Conservation (phyloP, 2,888 invertebrate genomes). For the Eupeodes luniger region DNA sequence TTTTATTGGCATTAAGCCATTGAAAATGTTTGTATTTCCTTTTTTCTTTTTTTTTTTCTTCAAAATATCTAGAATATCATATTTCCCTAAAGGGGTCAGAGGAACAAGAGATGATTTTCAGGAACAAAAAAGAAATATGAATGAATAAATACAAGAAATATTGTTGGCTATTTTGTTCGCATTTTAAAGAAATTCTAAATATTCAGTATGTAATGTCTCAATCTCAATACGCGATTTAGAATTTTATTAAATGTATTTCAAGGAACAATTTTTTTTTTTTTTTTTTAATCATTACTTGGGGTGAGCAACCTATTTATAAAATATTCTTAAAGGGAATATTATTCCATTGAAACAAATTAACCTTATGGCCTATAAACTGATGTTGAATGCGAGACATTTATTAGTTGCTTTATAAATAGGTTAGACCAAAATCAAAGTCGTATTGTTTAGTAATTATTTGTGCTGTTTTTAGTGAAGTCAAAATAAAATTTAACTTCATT, state of each 20-base stretch:
- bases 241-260: too few species aligned
- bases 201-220: conserved; percentile 7
- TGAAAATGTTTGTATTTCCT: conserved; percentile 49
- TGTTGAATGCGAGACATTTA: too few species aligned
- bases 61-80: conserved; percentile 54
- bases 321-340: too few species aligned
- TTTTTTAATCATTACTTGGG: background rate
- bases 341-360: too few species aligned
- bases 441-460: too few species aligned
- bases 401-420: too few species aligned
- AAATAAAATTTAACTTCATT: too few species aligned
- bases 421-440: too few species aligned
- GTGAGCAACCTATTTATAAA: background rate
- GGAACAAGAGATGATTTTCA: conserved; percentile 2
- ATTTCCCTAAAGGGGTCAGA: conserved; percentile 50
- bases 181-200: conserved; percentile 4
- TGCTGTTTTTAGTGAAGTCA: too few species aligned
- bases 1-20: conserved; percentile 74
- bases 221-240: background rate
- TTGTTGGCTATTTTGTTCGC: conserved; percentile 41
- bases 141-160: conserved; percentile 54
- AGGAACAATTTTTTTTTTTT: background rate
- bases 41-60: conserved; percentile 36
- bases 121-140: conserved; percentile 24
- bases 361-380: too few species aligned